Evolutionary conservation across 2,113 vertebrate genomes (phyloP), one percentile per base, ranked within the genome.

Genomic region (Scortum barcoo): DNA sequence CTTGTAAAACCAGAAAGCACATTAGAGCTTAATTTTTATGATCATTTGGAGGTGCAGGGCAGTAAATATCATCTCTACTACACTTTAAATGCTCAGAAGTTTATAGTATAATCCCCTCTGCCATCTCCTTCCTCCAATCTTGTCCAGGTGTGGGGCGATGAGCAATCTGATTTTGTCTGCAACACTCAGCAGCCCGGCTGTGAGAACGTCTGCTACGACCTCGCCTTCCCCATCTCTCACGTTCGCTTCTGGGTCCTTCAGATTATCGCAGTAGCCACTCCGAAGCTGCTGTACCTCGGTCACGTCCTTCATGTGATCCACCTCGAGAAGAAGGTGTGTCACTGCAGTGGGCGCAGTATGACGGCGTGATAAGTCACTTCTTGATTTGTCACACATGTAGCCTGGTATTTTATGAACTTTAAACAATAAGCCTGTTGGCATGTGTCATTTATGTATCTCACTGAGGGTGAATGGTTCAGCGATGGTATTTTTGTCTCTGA

Each of bases 201-300:
- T 0, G 96, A 97, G 93, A 99, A 99, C 67, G 97, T 99, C 20
- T 99, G 98, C 95, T 99, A 99, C 63, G 98, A 99, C 94, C 81
- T 93, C 7, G 97, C 97, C 80, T 99, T 99, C 91, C 98, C 98
- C 71, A 99, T 99, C 91, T 99, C 98, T 2, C 98, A 99, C 78
- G 95, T 98, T 22, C 97, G 98, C 91, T 99, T 98, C 93, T 99
- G 98, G 98, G 96, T 97, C 53, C 95, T 99, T 51, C 98, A 99
- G 94, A 99, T 99, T 78, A 96, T 99, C 87, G 98, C 97, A 1
- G 96, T 99, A 60, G 97, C 98, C 10, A 97, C 97, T 3, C 98
- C 98, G 1, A 98, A 96, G 38, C 96, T 99, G 84, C 95, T 99
- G 36, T 99, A 99, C 90, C 95, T 99, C 62, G 98, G 97, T 14